These are phyloP conservation scores for Ceratina calcarata DNA, from an alignment of 1,140 invertebrate species.

Conservation along the genomic window DNA sequence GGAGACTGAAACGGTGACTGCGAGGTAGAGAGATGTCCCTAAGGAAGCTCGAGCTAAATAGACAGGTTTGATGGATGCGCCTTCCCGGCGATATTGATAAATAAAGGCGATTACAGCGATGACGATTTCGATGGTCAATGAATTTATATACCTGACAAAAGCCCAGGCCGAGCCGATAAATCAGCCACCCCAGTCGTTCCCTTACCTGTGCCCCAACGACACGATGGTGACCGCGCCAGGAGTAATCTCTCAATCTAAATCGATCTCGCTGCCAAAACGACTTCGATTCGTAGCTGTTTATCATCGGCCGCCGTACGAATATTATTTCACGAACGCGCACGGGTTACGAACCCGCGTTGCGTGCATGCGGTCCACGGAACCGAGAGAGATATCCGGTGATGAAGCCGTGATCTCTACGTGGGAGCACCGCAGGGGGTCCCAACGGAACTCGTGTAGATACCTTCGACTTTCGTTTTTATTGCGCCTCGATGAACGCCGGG, in stretches of 20 bases:
- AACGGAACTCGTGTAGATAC: slow-evolving; percentile 67
- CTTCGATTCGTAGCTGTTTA: slow-evolving; percentile 71
- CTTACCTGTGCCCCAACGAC: neutral
- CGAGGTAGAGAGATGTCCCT: slow-evolving; percentile 21
- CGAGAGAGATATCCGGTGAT: slow-evolving; percentile 51
- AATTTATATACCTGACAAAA: slow-evolving; percentile 67
- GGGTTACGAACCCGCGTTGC: slow-evolving; percentile 22
- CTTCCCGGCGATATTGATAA: slow-evolving; percentile 66
- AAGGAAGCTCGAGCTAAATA: slow-evolving; percentile 56
- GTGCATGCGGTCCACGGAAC: slow-evolving; percentile 20
- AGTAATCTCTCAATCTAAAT: slow-evolving; percentile 78
- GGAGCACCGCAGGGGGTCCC: slow-evolving; percentile 71
- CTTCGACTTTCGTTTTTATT: slow-evolving; percentile 67
- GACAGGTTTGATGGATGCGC: slow-evolving; percentile 62
- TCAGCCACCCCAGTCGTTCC: slow-evolving; percentile 51
- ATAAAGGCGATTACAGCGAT: slow-evolving; percentile 68
- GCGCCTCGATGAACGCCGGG: slow-evolving; percentile 62
- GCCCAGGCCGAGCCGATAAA: slow-evolving; percentile 68
- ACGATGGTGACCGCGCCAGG: slow-evolving; percentile 61
- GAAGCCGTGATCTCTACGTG: slow-evolving; percentile 69
- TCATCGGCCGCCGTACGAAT: slow-evolving; percentile 64
- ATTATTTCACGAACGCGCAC: slow-evolving; percentile 56
- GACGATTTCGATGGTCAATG: slow-evolving; percentile 67
- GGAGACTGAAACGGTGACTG: neutral
- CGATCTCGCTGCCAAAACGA: slow-evolving; percentile 70